A percentile compares a stretch with the other conserved stretches of the same genome.
phyloP scores from a whole-genome alignment of 2,113 vertebrate species.

The Helogale parvula region DNA sequence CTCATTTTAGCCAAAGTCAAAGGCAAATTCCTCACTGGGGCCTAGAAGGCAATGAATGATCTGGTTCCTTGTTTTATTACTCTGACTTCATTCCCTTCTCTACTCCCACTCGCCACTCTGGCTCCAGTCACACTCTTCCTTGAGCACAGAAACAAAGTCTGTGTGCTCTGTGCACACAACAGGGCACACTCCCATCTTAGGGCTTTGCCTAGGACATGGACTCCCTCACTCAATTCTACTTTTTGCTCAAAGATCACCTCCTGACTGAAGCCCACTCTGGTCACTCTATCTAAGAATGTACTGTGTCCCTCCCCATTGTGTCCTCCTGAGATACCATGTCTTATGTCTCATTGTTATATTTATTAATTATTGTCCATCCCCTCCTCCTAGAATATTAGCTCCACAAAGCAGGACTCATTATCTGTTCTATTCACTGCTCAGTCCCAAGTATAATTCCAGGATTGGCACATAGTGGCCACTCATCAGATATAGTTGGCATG shows the following conservation, averaged over 20 bases:
- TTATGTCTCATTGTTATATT: neutral
- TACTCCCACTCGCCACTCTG: neutral
- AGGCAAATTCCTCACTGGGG: neutral
- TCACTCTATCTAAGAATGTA: neutral
- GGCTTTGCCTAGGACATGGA: neutral
- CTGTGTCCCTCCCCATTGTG: neutral
- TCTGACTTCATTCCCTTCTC: neutral
- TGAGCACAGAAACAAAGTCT: neutral
- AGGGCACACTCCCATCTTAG: neutral
- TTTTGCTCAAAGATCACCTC: neutral
- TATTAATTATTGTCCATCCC: neutral
- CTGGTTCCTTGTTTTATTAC: neutral
- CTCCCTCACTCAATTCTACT: neutral
- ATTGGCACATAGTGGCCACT: neutral
- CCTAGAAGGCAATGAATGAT: neutral
- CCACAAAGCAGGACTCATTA: neutral
- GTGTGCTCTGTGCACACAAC: neutral
- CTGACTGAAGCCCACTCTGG: neutral
- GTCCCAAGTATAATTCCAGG: neutral
- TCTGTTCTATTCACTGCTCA: neutral
- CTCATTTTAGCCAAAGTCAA: neutral
- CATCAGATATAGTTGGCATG: neutral
- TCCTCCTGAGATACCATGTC: neutral
- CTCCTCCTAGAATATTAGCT: neutral
- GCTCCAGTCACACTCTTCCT: neutral